Evolutionary conservation across 2,888 invertebrate genomes (phyloP).

Genomic region (Pristionchus exspectatus): DNA sequence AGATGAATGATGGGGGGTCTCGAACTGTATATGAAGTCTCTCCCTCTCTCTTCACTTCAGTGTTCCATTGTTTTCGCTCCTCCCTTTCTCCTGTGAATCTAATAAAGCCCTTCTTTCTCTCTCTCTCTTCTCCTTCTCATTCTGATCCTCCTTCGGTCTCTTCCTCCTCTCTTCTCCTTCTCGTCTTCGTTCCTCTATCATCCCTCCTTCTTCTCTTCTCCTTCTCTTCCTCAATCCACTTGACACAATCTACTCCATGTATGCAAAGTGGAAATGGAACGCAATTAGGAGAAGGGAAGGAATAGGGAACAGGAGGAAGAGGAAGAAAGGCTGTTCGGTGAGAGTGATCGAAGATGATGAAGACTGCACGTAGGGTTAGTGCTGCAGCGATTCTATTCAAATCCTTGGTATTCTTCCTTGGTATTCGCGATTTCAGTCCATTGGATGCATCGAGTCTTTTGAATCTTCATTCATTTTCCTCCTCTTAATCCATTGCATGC

Average conservation of each 20-base stretch:
- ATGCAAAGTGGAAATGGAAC: constrained; percentile 34
- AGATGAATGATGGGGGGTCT: background rate
- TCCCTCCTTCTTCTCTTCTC: background rate
- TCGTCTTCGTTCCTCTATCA: too few species aligned
- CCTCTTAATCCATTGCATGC: too few species aligned
- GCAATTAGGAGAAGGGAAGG: constrained; percentile 10
- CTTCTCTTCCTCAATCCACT: constrained; percentile 13
- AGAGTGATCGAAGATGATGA: background rate
- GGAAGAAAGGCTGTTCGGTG: background rate
- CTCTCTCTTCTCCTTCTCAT: background rate
- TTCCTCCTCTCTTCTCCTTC: background rate
- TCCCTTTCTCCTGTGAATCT: background rate
- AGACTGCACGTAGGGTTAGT: background rate
- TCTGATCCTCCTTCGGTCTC: constrained; percentile 1
- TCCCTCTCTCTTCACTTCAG: background rate
- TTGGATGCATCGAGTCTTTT: too few species aligned
- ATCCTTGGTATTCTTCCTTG: too few species aligned
- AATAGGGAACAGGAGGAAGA: background rate
- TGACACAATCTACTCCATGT: constrained; percentile 16
- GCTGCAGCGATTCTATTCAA: background rate
- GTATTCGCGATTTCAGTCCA: too few species aligned
- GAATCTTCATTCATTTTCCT: too few species aligned
- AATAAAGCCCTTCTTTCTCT: background rate
- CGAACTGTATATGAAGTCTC: background rate
- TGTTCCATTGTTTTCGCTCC: background rate